These are phyloP conservation scores for Leucoma salicis DNA, from an alignment of 2,888 invertebrate species.

Conservation along the genomic window DNA sequence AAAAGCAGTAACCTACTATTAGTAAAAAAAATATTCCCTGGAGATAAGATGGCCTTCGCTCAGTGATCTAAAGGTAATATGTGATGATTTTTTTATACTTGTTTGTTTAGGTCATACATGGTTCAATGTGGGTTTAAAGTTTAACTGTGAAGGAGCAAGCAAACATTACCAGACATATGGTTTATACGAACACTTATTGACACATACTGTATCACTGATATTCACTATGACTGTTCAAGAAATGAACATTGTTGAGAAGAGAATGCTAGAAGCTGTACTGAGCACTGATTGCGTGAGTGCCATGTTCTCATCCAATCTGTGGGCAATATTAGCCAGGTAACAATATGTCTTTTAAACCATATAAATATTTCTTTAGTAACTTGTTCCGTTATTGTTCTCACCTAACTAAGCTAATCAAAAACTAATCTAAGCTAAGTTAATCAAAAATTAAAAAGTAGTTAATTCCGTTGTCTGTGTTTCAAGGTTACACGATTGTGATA, in stretches of 20 bases:
- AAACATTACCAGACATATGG: slow-evolving; percentile 28
- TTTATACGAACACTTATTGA: slow-evolving; percentile 53
- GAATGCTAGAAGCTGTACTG: slow-evolving; percentile 52
- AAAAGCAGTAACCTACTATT: no score
- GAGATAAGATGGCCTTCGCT: no score
- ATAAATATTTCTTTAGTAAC: no score
- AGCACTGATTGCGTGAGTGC: slow-evolving; percentile 47
- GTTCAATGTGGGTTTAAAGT: slow-evolving; percentile 48
- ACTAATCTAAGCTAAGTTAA: no score
- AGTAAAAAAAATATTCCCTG: no score
- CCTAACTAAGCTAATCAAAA: no score
- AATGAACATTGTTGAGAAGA: slow-evolving; percentile 44
- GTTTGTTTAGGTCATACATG: slow-evolving; percentile 56
- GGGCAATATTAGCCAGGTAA: slow-evolving; percentile 61
- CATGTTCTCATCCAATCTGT: slow-evolving; percentile 59
- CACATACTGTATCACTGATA: slow-evolving; percentile 41
- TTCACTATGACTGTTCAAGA: slow-evolving; percentile 43
- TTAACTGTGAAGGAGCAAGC: slow-evolving; percentile 22
- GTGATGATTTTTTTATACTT: no score
- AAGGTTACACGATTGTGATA: no score
- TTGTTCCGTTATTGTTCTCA: no score
- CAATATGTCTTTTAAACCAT: slow-evolving; percentile 1
- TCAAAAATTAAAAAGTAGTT: no score
- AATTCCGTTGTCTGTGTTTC: no score
- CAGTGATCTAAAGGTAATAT: no score